Percentiles rank a stretch among this genome's conserved stretches.
phyloP scores from a whole-genome alignment of 1,140 invertebrate species.

The Apis cerana region DNA sequence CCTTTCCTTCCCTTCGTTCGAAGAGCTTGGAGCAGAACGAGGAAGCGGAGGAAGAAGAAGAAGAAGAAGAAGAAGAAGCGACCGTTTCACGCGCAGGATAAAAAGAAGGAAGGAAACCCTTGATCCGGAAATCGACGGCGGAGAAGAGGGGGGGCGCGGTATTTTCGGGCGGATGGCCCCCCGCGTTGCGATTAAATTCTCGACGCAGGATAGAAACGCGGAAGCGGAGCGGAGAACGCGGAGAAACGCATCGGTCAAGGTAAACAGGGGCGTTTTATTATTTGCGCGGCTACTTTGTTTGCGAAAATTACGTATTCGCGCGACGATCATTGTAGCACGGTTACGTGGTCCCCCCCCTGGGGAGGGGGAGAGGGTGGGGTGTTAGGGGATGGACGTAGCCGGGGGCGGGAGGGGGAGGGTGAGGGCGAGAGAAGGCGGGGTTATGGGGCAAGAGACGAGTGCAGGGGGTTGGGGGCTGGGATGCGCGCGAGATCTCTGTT shows the following conservation, averaged over 20 bases:
- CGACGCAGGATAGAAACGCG: slow-evolving; percentile 22
- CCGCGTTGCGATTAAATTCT: slow-evolving; percentile 51
- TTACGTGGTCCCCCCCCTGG: slow-evolving; percentile 61
- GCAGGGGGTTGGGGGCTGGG: slow-evolving; percentile 3
- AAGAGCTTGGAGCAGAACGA: too few relatives aligned
- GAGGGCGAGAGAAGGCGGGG: slow-evolving; percentile 34
- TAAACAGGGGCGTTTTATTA: slow-evolving; percentile 77
- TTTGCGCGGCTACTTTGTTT: slow-evolving; percentile 80
- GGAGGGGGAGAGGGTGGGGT: neutral
- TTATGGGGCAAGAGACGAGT: slow-evolving; percentile 39
- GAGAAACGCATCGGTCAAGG: slow-evolving; percentile 62
- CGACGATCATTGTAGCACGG: slow-evolving; percentile 80
- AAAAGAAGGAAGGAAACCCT: too few relatives aligned
- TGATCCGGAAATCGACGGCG: too few relatives aligned
- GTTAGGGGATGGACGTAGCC: slow-evolving; percentile 8
- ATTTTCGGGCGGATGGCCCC: slow-evolving; percentile 7
- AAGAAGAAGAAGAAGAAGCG: too few relatives aligned
- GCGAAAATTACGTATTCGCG: slow-evolving; percentile 80
- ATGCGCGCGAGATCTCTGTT: slow-evolving; percentile 64
- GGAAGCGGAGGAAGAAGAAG: too few relatives aligned
- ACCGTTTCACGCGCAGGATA: too few relatives aligned
- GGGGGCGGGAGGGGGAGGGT: neutral
- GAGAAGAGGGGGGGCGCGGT: too few relatives aligned
- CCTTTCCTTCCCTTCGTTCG: too few relatives aligned
- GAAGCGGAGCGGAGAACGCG: neutral